Evolutionary conservation across 2,797 vertebrate species (phyloP).

Genomic region (Pseudochaenichthys georgianus): DNA sequence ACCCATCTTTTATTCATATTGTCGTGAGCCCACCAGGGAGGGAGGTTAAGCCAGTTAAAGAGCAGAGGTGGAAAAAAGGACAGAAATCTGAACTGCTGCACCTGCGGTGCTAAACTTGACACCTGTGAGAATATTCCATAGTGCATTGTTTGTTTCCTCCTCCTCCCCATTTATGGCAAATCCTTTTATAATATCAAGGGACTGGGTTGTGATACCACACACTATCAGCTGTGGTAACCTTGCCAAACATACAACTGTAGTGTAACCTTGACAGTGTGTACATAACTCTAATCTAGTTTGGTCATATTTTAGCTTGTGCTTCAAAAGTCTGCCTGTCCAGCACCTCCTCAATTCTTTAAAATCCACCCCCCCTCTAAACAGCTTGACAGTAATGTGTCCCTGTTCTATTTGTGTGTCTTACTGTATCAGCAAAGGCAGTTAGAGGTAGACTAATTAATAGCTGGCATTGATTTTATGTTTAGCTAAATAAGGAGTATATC

Average conservation of each 20-base stretch:
- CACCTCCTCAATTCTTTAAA: slow-evolving; percentile 1
- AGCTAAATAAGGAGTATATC: slow-evolving; percentile 62
- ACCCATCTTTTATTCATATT: slow-evolving; percentile 13
- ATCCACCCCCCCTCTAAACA: slow-evolving; percentile 14
- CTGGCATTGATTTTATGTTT: slow-evolving; percentile 75
- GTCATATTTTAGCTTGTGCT: background rate
- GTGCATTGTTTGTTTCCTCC: slow-evolving; percentile 36
- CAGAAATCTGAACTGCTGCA: slow-evolving; percentile 65
- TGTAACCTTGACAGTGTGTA: slow-evolving; percentile 24
- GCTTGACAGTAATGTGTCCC: slow-evolving; percentile 23
- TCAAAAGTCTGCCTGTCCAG: slow-evolving; percentile 3
- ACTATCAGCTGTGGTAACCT: slow-evolving; percentile 20
- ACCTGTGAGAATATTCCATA: slow-evolving; percentile 70
- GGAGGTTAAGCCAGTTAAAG: slow-evolving; percentile 13
- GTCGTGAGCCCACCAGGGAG: background rate
- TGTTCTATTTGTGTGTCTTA: slow-evolving; percentile 50
- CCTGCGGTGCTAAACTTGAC: slow-evolving; percentile 65
- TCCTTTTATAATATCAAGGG: slow-evolving; percentile 33
- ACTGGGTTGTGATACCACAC: slow-evolving; percentile 15
- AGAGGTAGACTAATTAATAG: slow-evolving; percentile 75
- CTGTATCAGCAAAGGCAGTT: slow-evolving; percentile 59
- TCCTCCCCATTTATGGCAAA: slow-evolving; percentile 11
- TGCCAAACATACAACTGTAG: slow-evolving; percentile 24
- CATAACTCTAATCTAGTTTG: slow-evolving; percentile 1
- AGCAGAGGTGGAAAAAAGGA: slow-evolving; percentile 26